Base-by-base conservation (phyloP, 2,797 vertebrate genomes). In the Fundulus diaphanus region DNA sequence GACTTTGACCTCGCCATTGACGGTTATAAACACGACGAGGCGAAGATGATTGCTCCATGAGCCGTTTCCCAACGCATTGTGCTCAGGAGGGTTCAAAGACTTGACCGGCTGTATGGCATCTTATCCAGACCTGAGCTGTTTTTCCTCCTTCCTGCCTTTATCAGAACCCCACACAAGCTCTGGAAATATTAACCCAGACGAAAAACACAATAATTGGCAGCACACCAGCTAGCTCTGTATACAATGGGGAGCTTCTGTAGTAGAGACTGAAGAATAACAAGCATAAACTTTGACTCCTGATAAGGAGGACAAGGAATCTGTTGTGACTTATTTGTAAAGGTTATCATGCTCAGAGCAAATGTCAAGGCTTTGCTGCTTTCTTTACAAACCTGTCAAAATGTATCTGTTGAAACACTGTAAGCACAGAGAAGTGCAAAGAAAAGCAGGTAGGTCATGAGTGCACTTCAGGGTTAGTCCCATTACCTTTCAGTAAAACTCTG, bases 111-210 rank as follows among this genome's bases (percentile, higher is more conserved):
- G 77, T 88, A 78, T 87, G 84, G 85, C 82, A 44, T 85, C 74
- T 88, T 90, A 93, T 92, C 89, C 85, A 76, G 70, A 75, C 69
- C 79, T 42, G 49, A 81, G 83, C 83, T 83, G 85, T 78, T 86
- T 89, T 86, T 83, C 88, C 89, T 88, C 80, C 84, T 90, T 94
- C 89, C 92, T 93, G 85, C 72, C 84, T 90, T 95, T 95, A 94
- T 95, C 95, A 92, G 83, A 90, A 84, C 81, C 83, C 69, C 79
- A 85, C 88, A 90, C 88, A 88, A 78, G 24, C 68, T 76, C 84
- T 86, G 72, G 80, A 92, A 93, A 93, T 88, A 93, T 93, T 91
- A 92, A 92, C 87, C 13, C 27, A 76, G 81, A 54, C 77, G 54
- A 83, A 82, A 87, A 83, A 90, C 79, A 88, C 84, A 88, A 84